Base-by-base conservation (phyloP, 2,113 vertebrate genomes). In the Colaptes auratus region DNA sequence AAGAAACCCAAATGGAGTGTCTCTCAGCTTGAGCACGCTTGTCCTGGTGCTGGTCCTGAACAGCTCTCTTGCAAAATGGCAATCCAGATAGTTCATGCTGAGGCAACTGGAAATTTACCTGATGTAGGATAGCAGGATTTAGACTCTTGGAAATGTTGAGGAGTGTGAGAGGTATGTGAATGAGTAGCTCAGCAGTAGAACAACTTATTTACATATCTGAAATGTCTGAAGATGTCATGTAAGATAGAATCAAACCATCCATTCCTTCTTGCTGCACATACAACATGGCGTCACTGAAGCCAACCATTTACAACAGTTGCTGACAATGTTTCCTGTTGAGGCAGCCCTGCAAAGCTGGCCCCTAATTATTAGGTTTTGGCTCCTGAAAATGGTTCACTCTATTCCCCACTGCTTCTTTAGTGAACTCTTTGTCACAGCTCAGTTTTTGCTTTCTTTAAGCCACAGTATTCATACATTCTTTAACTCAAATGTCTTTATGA, bases 51-150 rank as follows among this genome's bases (percentile, higher is more conserved):
- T 39, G 39, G 10, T 39, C 39, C 39, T 11, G 39, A 39, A 10
- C 36, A 36, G 36, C 36, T 36, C 36, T 36, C 36, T 36, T 36
- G 36, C 36, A 36, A 36, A 36, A 36, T 36, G 36, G 36, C 8
- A 9, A 36, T 36, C 36, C 59, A 65, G 83, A 10, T 61, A 20
- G 63, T 93, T 88, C 81, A 55, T 79, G 33, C 56, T 84, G 80
- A 92, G 77, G 83, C 81, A 86, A 18, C 39, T 94, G 95, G 80
- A 88, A 72, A 15, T 71, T 39, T 93, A 71, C 79, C 88, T 88
- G 56, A 19, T 52, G 50, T 33, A 61, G 71, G 71, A 39, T 28
- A 61, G 59, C 55, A 70, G 63, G 55, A 46, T 59, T 53, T 11
- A 59, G 79, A 65, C 1, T 10, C n/a, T 76, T 69, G 86, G 79